Conservation (phyloP, 2,888 invertebrate genomes). For the Caenorhabditis zanzibari region DNA sequence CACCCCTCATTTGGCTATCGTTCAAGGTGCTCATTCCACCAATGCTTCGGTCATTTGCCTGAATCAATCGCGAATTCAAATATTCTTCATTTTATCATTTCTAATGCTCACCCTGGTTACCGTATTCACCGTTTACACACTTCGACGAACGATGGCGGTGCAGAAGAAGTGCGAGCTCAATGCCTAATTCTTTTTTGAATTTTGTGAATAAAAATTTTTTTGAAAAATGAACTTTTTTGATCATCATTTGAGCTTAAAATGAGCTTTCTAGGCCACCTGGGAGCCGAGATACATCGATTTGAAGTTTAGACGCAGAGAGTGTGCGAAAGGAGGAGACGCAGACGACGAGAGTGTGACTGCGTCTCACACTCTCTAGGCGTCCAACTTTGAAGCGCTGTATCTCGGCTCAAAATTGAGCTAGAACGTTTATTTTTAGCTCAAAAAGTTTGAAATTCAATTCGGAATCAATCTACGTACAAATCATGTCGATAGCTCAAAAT, state of each 20-base stretch:
- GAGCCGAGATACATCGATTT: not conserved
- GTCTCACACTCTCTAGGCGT: no score
- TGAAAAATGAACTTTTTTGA: not conserved
- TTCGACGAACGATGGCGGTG: constrained; percentile 36
- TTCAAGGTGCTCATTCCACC: not conserved
- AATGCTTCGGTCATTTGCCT: constrained; percentile 51
- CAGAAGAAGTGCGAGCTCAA: constrained; percentile 53
- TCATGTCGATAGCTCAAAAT: no score
- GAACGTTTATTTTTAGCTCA: no score
- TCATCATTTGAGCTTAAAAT: not conserved
- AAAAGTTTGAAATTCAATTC: no score
- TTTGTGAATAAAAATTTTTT: constrained; percentile 21
- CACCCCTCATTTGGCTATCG: constrained; percentile 25
- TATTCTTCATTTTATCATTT: constrained; percentile 50
- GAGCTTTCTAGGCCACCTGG: not conserved
- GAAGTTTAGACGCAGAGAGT: not conserved
- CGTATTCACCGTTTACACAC: constrained; percentile 27
- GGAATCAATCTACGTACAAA: no score
- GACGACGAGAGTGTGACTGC: not conserved
- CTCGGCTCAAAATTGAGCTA: no score
- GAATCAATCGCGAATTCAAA: constrained; percentile 47
- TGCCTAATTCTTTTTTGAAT: constrained; percentile 40
- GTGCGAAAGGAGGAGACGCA: not conserved
- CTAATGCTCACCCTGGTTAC: constrained; percentile 54
- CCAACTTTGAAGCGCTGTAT: no score